Conservation (phyloP, 2,797 vertebrate genomes). For the Orientallactaga sibirica region DNA sequence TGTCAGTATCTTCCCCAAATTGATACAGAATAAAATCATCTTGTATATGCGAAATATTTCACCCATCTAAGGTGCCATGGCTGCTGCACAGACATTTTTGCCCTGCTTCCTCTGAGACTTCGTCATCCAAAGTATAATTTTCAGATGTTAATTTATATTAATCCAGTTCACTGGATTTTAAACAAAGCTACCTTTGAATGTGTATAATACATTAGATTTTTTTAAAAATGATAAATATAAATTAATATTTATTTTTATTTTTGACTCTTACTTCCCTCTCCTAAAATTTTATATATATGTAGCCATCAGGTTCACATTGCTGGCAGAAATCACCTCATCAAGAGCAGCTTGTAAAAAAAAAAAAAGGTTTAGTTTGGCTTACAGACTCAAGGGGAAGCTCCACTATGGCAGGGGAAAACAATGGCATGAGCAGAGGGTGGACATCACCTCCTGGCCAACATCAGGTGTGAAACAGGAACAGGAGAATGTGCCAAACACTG, state of each 20-base stretch:
- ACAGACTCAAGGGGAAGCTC: too few relatives aligned
- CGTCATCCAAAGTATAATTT: neutral
- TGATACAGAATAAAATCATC: neutral
- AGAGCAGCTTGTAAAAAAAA: too few relatives aligned
- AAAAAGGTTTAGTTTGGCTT: too few relatives aligned
- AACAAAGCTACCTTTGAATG: neutral
- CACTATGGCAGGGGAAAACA: too few relatives aligned
- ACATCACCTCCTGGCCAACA: too few relatives aligned
- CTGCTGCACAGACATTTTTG: neutral
- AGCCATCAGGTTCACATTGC: too few relatives aligned
- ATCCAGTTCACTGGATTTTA: neutral
- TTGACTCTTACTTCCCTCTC: neutral
- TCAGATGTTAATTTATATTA: neutral
- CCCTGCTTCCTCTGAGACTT: neutral
- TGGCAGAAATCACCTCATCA: too few relatives aligned
- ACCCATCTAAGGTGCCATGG: neutral
- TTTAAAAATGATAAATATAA: neutral
- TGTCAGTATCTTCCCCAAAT: neutral
- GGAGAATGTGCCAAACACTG: too few relatives aligned
- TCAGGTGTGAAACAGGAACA: too few relatives aligned
- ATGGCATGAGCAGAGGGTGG: too few relatives aligned
- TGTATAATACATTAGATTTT: neutral
- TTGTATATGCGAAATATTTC: neutral
- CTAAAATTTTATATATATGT: neutral
- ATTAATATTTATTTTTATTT: constrained; percentile 40